These are phyloP conservation scores for Eubucco bourcierii DNA, from an alignment of 2,113 vertebrate genomes.

Conservation along the genomic window DNA sequence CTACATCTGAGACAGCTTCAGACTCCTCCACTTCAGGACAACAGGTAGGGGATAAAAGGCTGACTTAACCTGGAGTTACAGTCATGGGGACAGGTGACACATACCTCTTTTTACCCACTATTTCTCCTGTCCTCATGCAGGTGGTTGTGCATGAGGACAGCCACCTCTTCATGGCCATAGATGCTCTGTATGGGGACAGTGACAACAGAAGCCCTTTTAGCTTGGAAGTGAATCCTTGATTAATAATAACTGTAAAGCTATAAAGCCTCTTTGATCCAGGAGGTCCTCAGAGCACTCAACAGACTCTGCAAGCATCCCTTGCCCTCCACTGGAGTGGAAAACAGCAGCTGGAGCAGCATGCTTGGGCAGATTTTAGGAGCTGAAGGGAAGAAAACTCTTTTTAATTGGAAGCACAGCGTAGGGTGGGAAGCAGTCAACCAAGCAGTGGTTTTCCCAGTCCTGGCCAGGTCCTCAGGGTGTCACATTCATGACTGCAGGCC, in stretches of 20 bases:
- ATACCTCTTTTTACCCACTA: neutral
- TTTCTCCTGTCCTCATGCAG: neutral
- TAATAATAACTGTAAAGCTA: neutral
- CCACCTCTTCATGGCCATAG: fast-evolving
- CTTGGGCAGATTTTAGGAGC: neutral
- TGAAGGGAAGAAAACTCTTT: neutral
- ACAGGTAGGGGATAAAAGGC: neutral
- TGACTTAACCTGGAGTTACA: neutral
- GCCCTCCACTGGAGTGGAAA: neutral
- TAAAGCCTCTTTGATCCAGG: neutral
- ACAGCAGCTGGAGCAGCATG: neutral
- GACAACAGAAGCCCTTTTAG: neutral
- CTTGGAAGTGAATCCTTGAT: neutral
- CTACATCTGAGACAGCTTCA: fast-evolving
- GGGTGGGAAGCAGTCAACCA: neutral
- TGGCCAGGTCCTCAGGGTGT: neutral
- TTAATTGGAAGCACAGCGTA: neutral
- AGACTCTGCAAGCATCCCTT: neutral
- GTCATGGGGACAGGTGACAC: neutral
- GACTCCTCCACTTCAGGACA: neutral
- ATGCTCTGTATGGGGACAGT: fast-evolving
- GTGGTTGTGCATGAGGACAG: neutral
- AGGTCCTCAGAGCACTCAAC: neutral
- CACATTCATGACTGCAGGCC: neutral
- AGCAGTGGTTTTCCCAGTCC: neutral